A percentile compares a stretch with the other conserved stretches of the same genome.
These are phyloP conservation scores for Mactromeris polynyma DNA, from an alignment of 2,888 invertebrate species.

Conservation along the genomic window DNA sequence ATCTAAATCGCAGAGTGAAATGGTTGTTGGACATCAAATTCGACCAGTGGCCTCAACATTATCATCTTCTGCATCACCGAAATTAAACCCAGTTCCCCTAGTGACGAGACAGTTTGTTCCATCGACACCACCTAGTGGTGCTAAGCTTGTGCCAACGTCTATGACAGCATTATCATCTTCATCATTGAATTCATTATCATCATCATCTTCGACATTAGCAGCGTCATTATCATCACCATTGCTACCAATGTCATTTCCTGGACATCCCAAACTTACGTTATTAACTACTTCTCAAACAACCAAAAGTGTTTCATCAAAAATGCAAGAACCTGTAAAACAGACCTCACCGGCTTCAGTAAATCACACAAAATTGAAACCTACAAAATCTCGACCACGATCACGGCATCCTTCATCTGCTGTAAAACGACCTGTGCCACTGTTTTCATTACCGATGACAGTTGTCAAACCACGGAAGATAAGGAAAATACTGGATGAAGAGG, in stretches of 20 bases:
- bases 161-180: conserved; percentile 47
- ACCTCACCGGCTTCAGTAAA: conserved; percentile 1
- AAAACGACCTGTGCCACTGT: conserved; percentile 61
- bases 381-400: conserved; percentile 45
- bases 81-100: conserved; percentile 14
- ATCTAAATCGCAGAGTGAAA: neutral
- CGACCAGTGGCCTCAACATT: conserved; percentile 20
- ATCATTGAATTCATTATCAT: conserved; percentile 34
- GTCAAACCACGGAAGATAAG: conserved; percentile 77
- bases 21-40: conserved; percentile 28
- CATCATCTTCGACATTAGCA: conserved; percentile 48
- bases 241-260: conserved; percentile 26
- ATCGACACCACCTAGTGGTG: conserved; percentile 29
- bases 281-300: conserved; percentile 44
- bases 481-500: conserved; percentile 79
- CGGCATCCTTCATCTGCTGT: conserved; percentile 50
- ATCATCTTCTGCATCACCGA: conserved; percentile 19
- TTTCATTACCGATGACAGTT: conserved; percentile 72
- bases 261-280: conserved; percentile 35
- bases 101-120: conserved; percentile 44
- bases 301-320: conserved; percentile 26
- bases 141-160: conserved; percentile 48
- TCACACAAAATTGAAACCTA: conserved; percentile 29
- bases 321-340: conserved; percentile 43
- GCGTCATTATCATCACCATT: conserved; percentile 47